Evolutionary conservation across 2,113 vertebrate genomes (phyloP).

Genomic region (Zosterops pallidus): DNA sequence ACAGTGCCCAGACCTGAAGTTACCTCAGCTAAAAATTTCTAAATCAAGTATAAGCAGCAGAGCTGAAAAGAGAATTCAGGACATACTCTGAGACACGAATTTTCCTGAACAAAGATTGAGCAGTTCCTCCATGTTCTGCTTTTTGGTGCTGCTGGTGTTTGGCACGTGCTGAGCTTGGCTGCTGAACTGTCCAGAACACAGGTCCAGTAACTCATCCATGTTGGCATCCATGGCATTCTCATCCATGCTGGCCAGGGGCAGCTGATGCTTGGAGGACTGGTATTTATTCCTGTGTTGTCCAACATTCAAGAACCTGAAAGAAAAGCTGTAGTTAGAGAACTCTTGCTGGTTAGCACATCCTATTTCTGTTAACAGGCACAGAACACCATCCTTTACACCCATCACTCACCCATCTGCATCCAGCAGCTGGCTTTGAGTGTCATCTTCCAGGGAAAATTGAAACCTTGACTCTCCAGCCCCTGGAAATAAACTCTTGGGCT

Average conservation of each 20-base stretch:
- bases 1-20: background rate
- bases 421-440: slow-evolving; percentile 93
- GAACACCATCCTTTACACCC: background rate
- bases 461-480: slow-evolving; percentile 83
- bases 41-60: background rate
- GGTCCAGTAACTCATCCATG: slow-evolving; percentile 91
- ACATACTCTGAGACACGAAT: slow-evolving; percentile 78
- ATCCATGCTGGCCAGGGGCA: slow-evolving; percentile 89
- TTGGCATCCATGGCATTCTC: slow-evolving; percentile 98
- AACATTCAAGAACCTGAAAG: slow-evolving; percentile 80
- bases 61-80: background rate
- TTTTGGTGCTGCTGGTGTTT: slow-evolving; percentile 48
- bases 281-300: slow-evolving; percentile 77
- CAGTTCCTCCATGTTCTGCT: slow-evolving; percentile 84
- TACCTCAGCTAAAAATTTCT: background rate
- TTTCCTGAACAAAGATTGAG: slow-evolving; percentile 90
- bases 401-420: slow-evolving; percentile 92
- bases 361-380: background rate
- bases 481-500: slow-evolving; percentile 80
- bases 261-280: slow-evolving; percentile 81
- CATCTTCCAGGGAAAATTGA: slow-evolving; percentile 91
- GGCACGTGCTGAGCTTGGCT: slow-evolving; percentile 31
- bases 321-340: background rate
- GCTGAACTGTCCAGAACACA: slow-evolving; percentile 88
- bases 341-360: background rate